phyloP scores from a whole-genome alignment of 2,888 invertebrate species.

The Antheraea assamensis region DNA sequence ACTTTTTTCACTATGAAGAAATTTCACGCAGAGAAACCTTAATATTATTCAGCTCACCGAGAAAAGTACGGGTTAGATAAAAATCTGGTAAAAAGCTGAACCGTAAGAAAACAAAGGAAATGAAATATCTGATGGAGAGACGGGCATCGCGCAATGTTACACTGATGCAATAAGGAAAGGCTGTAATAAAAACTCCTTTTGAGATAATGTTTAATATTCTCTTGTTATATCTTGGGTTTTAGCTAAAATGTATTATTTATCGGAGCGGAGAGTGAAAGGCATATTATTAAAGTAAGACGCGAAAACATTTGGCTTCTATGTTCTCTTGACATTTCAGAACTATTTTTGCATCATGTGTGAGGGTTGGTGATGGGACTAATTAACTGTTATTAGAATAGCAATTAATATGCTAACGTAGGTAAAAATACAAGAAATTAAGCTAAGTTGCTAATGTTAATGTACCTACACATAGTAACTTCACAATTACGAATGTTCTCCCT shows the following conservation, averaged over 20 bases:
- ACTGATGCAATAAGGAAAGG: slow-evolving; percentile 46
- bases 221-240: slow-evolving; percentile 28
- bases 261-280: background rate
- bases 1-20: slow-evolving; percentile 11
- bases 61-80: slow-evolving; percentile 28
- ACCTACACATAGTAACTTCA: background rate
- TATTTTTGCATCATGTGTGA: background rate
- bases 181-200: slow-evolving; percentile 44
- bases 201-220: slow-evolving; percentile 44
- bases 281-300: background rate
- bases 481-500: background rate
- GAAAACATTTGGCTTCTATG: background rate
- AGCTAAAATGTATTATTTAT: slow-evolving; percentile 13
- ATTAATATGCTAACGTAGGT: too few species aligned
- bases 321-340: background rate
- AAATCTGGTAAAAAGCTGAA: slow-evolving; percentile 29
- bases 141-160: slow-evolving; percentile 38
- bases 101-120: slow-evolving; percentile 30
- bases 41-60: slow-evolving; percentile 24
- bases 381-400: background rate
- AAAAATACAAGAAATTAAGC: background rate
- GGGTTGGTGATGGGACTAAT: background rate
- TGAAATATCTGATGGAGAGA: slow-evolving; percentile 31
- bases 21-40: slow-evolving; percentile 17
- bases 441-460: background rate